A percentile compares a stretch with the other conserved stretches of the same genome.
Evolutionary conservation across 2,797 vertebrate species (phyloP).

Genomic region (Chelon labrosus): DNA sequence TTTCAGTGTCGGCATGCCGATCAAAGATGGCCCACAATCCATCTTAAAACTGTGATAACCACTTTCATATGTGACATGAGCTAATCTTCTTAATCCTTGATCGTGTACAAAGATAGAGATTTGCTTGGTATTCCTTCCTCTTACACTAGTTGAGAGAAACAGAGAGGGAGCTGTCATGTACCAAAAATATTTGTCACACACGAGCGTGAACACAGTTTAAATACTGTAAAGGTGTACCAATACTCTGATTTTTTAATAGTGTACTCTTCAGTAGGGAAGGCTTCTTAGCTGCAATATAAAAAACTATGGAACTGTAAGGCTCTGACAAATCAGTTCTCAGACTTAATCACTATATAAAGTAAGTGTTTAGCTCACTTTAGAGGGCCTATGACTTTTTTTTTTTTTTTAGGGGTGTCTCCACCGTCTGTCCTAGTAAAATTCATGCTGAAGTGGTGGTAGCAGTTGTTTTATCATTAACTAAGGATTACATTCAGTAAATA

Average conservation of each 20-base stretch:
- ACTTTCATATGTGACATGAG: background rate
- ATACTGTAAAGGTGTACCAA: background rate
- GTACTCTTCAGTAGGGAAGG: background rate
- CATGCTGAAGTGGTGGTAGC: slow-evolving; percentile 21
- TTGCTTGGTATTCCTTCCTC: too few species aligned
- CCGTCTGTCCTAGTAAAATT: background rate
- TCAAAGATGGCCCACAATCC: background rate
- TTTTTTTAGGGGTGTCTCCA: slow-evolving; percentile 12
- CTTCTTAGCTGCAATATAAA: slow-evolving; percentile 10
- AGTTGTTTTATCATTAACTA: slow-evolving; percentile 6
- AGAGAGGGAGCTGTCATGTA: background rate
- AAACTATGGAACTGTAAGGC: background rate
- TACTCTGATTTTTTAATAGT: background rate
- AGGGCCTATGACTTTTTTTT: slow-evolving; percentile 22
- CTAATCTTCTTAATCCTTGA: background rate
- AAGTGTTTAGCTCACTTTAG: slow-evolving; percentile 22
- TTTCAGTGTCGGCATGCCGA: background rate
- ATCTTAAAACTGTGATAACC: background rate
- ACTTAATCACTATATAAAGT: slow-evolving; percentile 29
- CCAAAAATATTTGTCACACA: background rate
- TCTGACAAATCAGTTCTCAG: background rate
- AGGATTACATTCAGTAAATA: slow-evolving; percentile 20
- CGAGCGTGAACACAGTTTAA: background rate
- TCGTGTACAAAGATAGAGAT: background rate
- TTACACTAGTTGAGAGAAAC: background rate